Base-by-base conservation (phyloP, 2,113 vertebrate genomes). In the Chamaea fasciata region DNA sequence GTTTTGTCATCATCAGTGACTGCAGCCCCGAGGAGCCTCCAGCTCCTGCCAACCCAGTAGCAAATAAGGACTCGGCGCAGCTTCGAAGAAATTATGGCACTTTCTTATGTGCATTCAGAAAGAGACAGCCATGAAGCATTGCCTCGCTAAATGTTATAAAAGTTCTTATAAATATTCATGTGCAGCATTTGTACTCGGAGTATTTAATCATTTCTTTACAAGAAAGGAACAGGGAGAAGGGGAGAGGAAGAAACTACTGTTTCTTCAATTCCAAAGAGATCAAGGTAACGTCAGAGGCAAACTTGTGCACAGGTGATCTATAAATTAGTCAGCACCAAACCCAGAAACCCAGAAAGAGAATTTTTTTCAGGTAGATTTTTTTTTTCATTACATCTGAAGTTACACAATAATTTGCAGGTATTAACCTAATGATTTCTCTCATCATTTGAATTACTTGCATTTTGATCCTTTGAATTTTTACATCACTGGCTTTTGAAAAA, bases 91-190 rank as follows among this genome's bases (percentile, higher is more conserved):
- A 92, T 78, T 23, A 95, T 71, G 68, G 56, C 33, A 81, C 18
- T 93, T 93, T 83, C 50, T 94, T 74, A 83, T 70, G 52, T 63
- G 67, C 85, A 95, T 87, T 96, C 89, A 88, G 87, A 41, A 52
- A 91, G 70, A 93, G 83, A 96, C 89, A 79, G 60, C n/a, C 80
- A 64, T 46, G 62, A 90, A 85, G 65, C 84, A 83, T 4, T 85
- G 92, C 79, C 81, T 94, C 67, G 28, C 77, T 97, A 93, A 96
- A 95, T 94, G 69, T 69, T 85, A 95, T 76, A 75, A 87, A 96
- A 95, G 71, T 94, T 94, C 90, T 89, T 84, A 87, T 81, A 96
- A 97, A 95, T 95, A 97, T 96, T 96, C 87, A 96, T 86, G 68
- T 19, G 35, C 89, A 94, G 80, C 82, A 94, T 92, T 93, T 95